These are phyloP conservation scores for Drosophila setifemur DNA, from an alignment of 1,140 invertebrate genomes.

Conservation along the genomic window DNA sequence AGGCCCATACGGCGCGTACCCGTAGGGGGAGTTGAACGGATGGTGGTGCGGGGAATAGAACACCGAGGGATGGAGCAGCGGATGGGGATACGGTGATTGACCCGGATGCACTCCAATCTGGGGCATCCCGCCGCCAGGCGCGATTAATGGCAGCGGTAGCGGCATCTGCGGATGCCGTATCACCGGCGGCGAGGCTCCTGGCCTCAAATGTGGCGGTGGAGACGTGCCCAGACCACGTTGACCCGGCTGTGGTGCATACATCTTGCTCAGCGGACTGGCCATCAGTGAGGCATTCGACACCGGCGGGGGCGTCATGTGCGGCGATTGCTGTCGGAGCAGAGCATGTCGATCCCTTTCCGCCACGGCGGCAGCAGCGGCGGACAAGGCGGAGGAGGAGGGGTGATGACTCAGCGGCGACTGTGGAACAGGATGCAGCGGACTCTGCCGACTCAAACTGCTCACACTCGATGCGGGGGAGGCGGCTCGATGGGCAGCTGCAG, in stretches of 20 bases:
- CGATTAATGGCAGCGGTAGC: conserved; percentile 75
- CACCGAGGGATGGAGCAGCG: conserved; percentile 79
- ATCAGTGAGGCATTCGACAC: conserved; percentile 82
- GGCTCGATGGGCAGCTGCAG: conserved; percentile 72
- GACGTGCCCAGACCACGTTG: conserved; percentile 80
- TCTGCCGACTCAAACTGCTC: conserved; percentile 77
- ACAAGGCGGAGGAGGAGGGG: conserved; percentile 73
- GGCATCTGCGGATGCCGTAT: conserved; percentile 82
- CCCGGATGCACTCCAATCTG: conserved; percentile 81
- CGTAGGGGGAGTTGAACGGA: conserved; percentile 81
- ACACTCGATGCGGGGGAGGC: conserved; percentile 74
- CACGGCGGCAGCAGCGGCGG: conserved; percentile 74
- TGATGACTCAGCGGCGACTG: conserved; percentile 78
- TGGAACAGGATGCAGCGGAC: conserved; percentile 78
- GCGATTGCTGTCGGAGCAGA: conserved; percentile 80
- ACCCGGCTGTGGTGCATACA: conserved; percentile 77
- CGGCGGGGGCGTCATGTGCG: conserved; percentile 82
- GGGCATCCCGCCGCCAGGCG: conserved; percentile 71
- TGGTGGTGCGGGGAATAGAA: conserved; percentile 81
- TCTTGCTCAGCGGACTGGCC: conserved; percentile 81
- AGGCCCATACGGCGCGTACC: conserved; percentile 80
- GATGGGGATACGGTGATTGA: conserved; percentile 81
- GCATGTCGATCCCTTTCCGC: conserved; percentile 81
- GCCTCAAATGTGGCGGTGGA: conserved; percentile 80
- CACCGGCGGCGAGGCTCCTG: conserved; percentile 81